Base-by-base conservation (phyloP, 2,113 vertebrate species). In the Grantiella picta region DNA sequence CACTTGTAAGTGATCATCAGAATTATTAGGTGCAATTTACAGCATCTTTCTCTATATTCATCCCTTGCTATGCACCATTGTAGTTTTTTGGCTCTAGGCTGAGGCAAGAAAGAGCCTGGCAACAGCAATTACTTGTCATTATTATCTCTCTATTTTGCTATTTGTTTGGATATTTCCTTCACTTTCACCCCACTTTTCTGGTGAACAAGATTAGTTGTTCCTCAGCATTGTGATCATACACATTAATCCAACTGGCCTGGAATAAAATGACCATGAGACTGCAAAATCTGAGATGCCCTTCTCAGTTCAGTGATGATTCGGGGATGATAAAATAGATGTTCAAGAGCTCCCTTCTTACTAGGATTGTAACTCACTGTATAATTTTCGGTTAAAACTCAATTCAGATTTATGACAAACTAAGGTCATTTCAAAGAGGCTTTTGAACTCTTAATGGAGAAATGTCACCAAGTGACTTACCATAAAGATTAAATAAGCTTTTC, bases 291-390 rank as follows among this genome's bases (percentile, higher is more conserved):
- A 40, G 33, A 75, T 57, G 73, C 71, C 80, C 92, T 94, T 95
- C 91, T 94, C 69, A 94, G 89, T 38, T 89, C 94, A 95, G 52
- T 64, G 77, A 85, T 65, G 63, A 90, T 64, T 79, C 66, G 88
- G 38, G 54, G 71, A 86, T 50, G 31, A 85, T 35, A 90, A 88
- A 95, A 81, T 15, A 20, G 28, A 90, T 61, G 61, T 56, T 82
- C 45, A 49, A 68, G 78, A 85, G 49, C 84, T 79, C 36, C 64
- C 33, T 68, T 87, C 24, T 80, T 61, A 45, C 28, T 52, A 50
- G 28, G 53, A 76, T 68, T 79, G 68, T 76, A 93, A 90, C 4
- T 93, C 50, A 52, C 7, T 40, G 24, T 35, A 36, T 45, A 85
- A 77, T 60, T 83, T 92, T 82, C 60, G 44, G 57, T 81, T 70